Base-by-base conservation (phyloP, 2,888 invertebrate species). In the Hirudinaria manillensis region DNA sequence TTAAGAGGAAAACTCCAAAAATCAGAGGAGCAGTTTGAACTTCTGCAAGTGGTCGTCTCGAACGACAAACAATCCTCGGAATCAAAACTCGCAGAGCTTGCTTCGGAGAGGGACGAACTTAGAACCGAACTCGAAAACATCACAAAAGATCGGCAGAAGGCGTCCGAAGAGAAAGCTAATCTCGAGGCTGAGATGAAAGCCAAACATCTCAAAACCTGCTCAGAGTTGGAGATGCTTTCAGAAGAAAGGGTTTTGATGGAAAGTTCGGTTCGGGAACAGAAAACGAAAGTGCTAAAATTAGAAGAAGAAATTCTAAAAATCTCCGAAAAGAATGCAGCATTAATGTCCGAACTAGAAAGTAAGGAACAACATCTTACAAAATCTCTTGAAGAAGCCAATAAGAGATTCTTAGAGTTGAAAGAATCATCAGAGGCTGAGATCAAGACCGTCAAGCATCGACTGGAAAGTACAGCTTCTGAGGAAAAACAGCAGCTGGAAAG, bases 151-250 rank as follows among this genome's bases (percentile, higher is more conserved):
- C 21, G 29, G 66, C 34, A 1, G 55, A 24, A 45, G 53, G 29
- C 29, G 34, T 53, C n/a, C 53, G 29, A 29, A 19, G 66, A 19
- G 61, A 32, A 29, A 32, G 66, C 13, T 16, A 66, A 72, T 21
- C n/a, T 32, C 45, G 36, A 53, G 65, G 45, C 27, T 38, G 66
- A 38, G 74, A 53, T 55, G 38, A 65, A 24, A 38, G 36, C 38
- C 45, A 16, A 45, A 45, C 45, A 1, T 16, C 10, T 45, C 3
- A 16, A 45, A 7, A 45, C 45, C 10, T 7, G 45, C 45, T 45
- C 45, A 16, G 16, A 45, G 13, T 45, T 45, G 6, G 45, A 45
- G 3, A 4, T 45, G 45, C 45, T 45, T 10, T 45, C 45, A 45
- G 45, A 45, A 1, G 45, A 45, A 16, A 45, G 16, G 1, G 45